Base-by-base conservation (phyloP, 2,113 vertebrate species). In the Hemicordylus capensis region DNA sequence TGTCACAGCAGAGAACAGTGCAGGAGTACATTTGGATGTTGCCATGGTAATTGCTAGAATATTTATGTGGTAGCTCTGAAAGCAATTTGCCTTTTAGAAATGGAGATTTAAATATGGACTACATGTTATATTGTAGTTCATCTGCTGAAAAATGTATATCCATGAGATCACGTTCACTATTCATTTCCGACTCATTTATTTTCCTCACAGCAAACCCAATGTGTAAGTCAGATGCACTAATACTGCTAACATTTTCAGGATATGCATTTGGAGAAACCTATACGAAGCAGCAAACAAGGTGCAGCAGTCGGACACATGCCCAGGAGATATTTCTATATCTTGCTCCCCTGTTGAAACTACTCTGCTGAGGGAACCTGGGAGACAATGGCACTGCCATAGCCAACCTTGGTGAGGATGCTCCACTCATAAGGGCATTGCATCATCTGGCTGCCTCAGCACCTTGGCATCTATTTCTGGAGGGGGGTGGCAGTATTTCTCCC, bases 81-180 rank as follows among this genome's bases (percentile, higher is more conserved):
- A 76, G 85, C 4, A 91, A 87, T 58, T 64, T 66, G 42, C 42
- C 85, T 58, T 78, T 82, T 1, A 44, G 76, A 85, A 83, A 76
- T 4, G 5, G 31, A 58, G 51, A 74, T 79, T 78, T 81, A 59
- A 31, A 7, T 54, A 63, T 46, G 37, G 59, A 20, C 19, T 80
- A 61, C 46, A 9, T 73, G 58, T 59, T 0, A 1, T 46, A 59
- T 15, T 82, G 67, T 59, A 63, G 42, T 26, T 85, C 44, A 42
- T n/a, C 6, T n/a, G 54, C 12, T 2, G 48, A 46, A 85, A n/a
- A 37, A 31, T 20, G 54, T 28, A 24, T 80, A 84, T 46, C 48
- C 46, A 76, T 1, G 11, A 5, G 80, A 84, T 51, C 1, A 84
- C 44, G 12, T 54, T 59, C 19, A 48, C 24, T 88, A 12, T 67